These are phyloP conservation scores for Tupaia tana DNA, from an alignment of 2,113 vertebrate species.

Conservation along the genomic window DNA sequence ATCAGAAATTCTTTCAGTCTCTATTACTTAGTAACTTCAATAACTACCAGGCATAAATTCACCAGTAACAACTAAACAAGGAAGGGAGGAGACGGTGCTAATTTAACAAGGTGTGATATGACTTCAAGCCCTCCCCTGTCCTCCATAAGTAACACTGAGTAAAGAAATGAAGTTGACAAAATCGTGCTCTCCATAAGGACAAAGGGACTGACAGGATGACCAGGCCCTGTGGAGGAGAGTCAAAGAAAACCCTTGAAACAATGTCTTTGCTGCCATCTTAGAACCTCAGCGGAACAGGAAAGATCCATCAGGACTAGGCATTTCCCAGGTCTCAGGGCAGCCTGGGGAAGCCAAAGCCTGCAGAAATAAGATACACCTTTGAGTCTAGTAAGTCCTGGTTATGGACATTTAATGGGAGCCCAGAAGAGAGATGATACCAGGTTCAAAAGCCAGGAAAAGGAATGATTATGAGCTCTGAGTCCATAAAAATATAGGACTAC, in stretches of 20 bases:
- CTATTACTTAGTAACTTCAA: background rate
- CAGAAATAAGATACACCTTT: background rate
- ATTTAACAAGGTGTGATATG: background rate
- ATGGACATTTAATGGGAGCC: conserved; percentile 24
- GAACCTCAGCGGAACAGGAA: background rate
- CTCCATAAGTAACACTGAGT: background rate
- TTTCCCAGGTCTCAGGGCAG: background rate
- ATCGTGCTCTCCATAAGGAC: background rate
- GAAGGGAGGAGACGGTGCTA: background rate
- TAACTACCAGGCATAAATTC: background rate
- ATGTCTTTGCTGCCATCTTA: background rate
- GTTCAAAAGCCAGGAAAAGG: background rate
- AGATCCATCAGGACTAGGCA: background rate
- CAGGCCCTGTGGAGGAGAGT: background rate
- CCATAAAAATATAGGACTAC: conserved; percentile 23
- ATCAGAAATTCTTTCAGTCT: conserved; percentile 4
- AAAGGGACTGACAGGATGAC: background rate
- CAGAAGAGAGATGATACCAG: background rate
- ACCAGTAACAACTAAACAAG: background rate
- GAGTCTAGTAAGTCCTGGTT: background rate
- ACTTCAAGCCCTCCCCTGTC: background rate
- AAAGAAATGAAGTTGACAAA: background rate
- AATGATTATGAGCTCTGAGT: conserved; percentile 26
- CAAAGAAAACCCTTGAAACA: conserved; percentile 25
- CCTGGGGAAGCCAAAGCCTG: background rate